Evolutionary conservation across 2,797 vertebrate genomes (phyloP).

Genomic region (Karalla daura): DNA sequence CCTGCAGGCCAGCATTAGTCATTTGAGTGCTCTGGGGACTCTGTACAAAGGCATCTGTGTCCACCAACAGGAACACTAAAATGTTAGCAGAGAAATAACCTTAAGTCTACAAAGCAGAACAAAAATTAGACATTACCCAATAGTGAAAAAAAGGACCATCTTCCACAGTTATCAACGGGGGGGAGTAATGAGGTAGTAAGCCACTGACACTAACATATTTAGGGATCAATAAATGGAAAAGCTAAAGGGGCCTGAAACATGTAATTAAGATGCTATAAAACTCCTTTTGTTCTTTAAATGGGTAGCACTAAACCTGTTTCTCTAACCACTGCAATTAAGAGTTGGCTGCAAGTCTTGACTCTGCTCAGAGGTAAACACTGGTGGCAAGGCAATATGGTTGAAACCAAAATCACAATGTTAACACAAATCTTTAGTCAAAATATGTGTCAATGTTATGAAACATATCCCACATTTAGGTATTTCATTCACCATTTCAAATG

Average conservation of each 20-base stretch:
- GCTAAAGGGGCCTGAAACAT: slow-evolving; percentile 19
- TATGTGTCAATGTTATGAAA: no score
- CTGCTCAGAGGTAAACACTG: slow-evolving; percentile 6
- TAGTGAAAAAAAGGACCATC: not conserved
- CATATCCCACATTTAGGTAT: no score
- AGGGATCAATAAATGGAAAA: slow-evolving; percentile 40
- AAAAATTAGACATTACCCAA: not conserved
- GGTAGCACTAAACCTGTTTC: slow-evolving; percentile 62
- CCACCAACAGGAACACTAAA: slow-evolving; percentile 1
- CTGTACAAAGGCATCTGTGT: slow-evolving; percentile 13
- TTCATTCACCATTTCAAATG: no score
- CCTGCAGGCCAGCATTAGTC: slow-evolving; percentile 27
- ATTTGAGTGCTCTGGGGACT: slow-evolving; percentile 24
- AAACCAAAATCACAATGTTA: not conserved
- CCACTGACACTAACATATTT: slow-evolving; percentile 31
- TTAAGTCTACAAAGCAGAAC: not conserved
- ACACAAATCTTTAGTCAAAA: not conserved
- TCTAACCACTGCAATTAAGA: slow-evolving; percentile 56
- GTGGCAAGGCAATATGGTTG: not conserved
- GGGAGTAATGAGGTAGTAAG: slow-evolving; percentile 4
- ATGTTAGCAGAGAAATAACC: not conserved
- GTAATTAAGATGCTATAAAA: slow-evolving; percentile 53
- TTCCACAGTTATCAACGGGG: not conserved
- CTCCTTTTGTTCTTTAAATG: slow-evolving; percentile 60
- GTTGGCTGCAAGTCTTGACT: slow-evolving; percentile 22